A percentile compares a stretch with the other conserved stretches of the same genome.
Evolutionary conservation across 1,140 invertebrate species (phyloP).

Genomic region (Diorhabda sublineata): DNA sequence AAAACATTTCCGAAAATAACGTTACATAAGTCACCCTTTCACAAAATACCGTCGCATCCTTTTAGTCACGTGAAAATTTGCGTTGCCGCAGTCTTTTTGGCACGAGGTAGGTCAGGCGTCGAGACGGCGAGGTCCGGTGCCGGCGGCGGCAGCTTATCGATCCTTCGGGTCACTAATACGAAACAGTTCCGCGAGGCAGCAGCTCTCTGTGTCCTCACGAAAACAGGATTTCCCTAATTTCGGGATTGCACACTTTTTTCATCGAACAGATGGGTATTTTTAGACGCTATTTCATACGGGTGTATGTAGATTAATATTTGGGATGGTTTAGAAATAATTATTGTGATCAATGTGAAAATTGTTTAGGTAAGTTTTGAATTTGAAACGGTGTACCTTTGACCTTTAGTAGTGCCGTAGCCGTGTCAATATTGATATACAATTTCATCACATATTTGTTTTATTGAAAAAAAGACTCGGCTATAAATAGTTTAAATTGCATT

Average conservation of each 20-base stretch:
- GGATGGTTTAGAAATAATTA: too few relatives aligned
- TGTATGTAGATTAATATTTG: too few relatives aligned
- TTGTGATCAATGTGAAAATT: too few relatives aligned
- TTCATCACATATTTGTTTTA: too few relatives aligned
- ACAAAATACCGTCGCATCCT: neutral
- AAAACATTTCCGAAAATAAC: too few relatives aligned
- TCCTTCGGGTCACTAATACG: constrained; percentile 10
- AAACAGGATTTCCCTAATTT: neutral
- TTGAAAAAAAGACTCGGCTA: too few relatives aligned
- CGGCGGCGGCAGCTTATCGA: constrained; percentile 24
- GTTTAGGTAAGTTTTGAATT: too few relatives aligned
- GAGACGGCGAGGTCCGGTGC: constrained; percentile 24
- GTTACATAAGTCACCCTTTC: too few relatives aligned
- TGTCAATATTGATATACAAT: too few relatives aligned
- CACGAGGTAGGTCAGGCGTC: constrained; percentile 28
- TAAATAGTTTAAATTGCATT: too few relatives aligned
- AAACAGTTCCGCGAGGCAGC: neutral
- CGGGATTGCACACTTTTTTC: neutral
- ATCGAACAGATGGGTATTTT: constrained; percentile 15
- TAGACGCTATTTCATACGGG: neutral
- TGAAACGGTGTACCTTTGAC: too few relatives aligned
- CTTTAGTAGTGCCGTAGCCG: too few relatives aligned
- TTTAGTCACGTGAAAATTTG: neutral
- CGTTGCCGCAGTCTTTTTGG: constrained; percentile 28
- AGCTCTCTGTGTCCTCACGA: neutral